Base-by-base conservation (phyloP, 1,140 invertebrate genomes). In the Globodera ellingtonae region DNA sequence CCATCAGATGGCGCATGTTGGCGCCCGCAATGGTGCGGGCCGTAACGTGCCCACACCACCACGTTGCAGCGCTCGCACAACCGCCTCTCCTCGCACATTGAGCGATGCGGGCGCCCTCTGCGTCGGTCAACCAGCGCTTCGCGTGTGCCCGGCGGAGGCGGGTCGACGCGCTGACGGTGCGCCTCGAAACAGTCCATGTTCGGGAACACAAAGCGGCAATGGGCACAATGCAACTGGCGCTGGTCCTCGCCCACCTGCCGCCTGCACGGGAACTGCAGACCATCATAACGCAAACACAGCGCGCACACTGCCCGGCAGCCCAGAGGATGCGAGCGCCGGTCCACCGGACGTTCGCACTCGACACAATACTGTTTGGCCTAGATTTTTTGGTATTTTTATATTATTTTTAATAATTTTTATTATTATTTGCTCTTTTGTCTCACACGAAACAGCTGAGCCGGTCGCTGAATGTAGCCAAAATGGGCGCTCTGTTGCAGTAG, bases 161-260 rank as follows among this genome's bases (percentile, higher is more conserved):
- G 24, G 35, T 35, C 24, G n/a, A 70, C 21, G 67, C 67, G 67
- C 24, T 18, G 67, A 10, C 67, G 67, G 46, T 70, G 67, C 6
- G 67, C 67, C 21, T 24, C 67, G 10, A 35, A 70, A 21, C 67
- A 70, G 67, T 70, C 67, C 67, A 44, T 44, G 67, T 70, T 70
- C 2, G 67, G n/a, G 15, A 62, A 62, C 15, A 62, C 56, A 18
- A 62, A 62, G 13, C 56, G 56, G 15, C 56, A 62, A 2, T 62
- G 5, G 10, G 10, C 56, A 62, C 13, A 62, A 62, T 15, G 56
- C 18, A 18, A 13, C 15, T 3, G 13, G 3, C 5, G 13, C 2
- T 15, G 13, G 5, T 62, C 56, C 1, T 18, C 13, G 56, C 13
- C 56, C 10, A 13, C 50, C 7, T 9, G 7, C 50, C 50, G 50